Evolutionary conservation across 2,113 vertebrate species (phyloP).

Genomic region (Tyrannus savana): DNA sequence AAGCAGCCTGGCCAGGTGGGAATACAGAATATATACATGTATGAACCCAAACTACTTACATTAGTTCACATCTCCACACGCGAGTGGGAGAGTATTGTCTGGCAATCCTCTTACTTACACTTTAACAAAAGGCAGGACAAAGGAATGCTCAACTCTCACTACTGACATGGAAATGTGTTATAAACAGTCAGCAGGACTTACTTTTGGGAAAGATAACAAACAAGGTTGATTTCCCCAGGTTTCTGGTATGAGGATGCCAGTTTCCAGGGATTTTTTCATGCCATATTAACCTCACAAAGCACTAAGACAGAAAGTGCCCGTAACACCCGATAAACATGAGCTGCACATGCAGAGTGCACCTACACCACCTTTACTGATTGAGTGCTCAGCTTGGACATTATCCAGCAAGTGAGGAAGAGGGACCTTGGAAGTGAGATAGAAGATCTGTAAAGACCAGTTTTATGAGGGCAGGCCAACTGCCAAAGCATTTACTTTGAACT

Average conservation of each 20-base stretch:
- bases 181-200: background rate
- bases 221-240: background rate
- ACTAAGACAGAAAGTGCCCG: background rate
- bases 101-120: background rate
- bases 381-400: background rate
- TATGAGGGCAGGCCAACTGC: background rate
- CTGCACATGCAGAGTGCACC: background rate
- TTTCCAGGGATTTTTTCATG: background rate
- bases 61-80: background rate
- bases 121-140: background rate
- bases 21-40: background rate
- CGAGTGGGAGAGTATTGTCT: background rate
- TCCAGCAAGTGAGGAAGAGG: background rate
- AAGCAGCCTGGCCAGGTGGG: background rate
- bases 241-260: background rate
- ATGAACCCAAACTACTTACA: background rate
- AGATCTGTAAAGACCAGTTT: conserved; percentile 1
- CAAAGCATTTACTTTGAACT: conserved; percentile 27
- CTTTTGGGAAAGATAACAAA: background rate
- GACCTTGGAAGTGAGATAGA: background rate
- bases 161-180: background rate
- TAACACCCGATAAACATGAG: background rate
- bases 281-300: background rate
- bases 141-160: background rate
- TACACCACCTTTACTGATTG: background rate